Evolutionary conservation across 2,113 vertebrate species (phyloP).

Genomic region (Engystomops pustulosus): DNA sequence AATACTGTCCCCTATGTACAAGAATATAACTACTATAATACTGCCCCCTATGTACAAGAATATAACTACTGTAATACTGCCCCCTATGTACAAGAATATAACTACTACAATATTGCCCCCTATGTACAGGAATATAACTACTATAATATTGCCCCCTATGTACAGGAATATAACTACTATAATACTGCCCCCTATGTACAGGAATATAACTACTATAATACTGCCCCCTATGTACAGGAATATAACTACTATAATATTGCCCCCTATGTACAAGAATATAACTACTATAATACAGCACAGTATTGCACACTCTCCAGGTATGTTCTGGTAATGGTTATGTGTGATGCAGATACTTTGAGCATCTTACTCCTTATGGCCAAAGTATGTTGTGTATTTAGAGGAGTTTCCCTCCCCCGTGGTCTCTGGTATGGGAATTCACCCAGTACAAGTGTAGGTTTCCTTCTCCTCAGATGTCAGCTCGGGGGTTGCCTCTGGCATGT

Average conservation of each 20-base stretch:
- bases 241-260: not conserved
- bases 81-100: constrained; percentile 3
- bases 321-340: too few relatives aligned
- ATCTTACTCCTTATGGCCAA: too few relatives aligned
- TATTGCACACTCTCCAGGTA: not conserved
- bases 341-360: too few relatives aligned
- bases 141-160: not conserved
- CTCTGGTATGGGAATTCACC: not conserved
- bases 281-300: not conserved
- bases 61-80: constrained; percentile 9
- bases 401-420: too few relatives aligned
- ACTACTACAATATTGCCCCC: not conserved
- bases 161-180: constrained; percentile 5
- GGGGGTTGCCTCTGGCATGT: not conserved
- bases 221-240: not conserved
- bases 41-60: not conserved
- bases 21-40: too few relatives aligned
- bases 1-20: too few relatives aligned
- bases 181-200: not conserved
- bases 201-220: too few relatives aligned
- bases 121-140: constrained; percentile 2
- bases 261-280: too few relatives aligned
- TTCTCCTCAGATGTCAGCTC: not conserved
- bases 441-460: not conserved
- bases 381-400: too few relatives aligned